A percentile compares a stretch with the other conserved stretches of the same genome.
Conservation (phyloP, 2,797 vertebrate species). For the Coracias cyanogaster region DNA sequence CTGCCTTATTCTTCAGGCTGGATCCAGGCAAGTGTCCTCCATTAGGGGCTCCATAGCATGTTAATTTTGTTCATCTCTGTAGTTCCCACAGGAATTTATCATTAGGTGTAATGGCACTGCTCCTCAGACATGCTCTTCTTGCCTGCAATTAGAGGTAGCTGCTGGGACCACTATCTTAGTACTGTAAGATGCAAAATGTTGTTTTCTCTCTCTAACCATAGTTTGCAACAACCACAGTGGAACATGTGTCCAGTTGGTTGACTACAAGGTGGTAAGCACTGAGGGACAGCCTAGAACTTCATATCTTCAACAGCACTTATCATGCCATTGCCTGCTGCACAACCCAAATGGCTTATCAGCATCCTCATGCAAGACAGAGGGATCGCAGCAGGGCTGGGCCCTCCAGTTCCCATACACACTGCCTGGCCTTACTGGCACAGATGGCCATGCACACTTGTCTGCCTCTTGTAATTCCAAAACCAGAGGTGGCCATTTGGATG, state of each 20-base stretch:
- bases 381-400: background rate
- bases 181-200: background rate
- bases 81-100: background rate
- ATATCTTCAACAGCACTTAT: background rate
- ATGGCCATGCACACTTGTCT: background rate
- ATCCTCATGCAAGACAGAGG: background rate
- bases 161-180: background rate
- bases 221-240: background rate
- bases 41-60: background rate
- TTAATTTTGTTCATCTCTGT: background rate
- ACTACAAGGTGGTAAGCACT: background rate
- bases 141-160: background rate
- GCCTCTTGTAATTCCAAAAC: background rate
- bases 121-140: background rate
- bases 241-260: background rate
- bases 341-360: background rate
- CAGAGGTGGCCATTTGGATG: background rate
- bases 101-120: background rate
- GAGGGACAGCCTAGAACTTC: background rate
- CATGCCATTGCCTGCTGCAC: background rate
- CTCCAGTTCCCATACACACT: background rate
- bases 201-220: background rate
- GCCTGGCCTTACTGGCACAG: background rate
- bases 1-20: background rate
- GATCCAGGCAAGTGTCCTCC: background rate